Conservation (phyloP, 2,797 vertebrate species). For the Rhinophrynus dorsalis region DNA sequence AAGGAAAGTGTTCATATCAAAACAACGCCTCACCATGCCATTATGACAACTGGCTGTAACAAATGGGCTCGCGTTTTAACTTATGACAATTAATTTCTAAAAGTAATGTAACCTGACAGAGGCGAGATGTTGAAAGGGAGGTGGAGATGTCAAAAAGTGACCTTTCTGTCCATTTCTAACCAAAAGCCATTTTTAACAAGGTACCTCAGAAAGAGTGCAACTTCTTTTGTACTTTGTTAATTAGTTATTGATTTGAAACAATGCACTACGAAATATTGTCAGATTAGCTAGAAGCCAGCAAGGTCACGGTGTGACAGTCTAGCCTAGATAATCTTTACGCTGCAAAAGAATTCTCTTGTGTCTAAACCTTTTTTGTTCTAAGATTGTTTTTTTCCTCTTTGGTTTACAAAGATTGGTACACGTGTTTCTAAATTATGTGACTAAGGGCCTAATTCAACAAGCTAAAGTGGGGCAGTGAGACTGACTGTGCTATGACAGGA, state of each 20-base stretch:
- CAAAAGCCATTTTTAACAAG: slow-evolving; percentile 91
- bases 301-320: slow-evolving; percentile 83
- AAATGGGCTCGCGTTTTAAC: slow-evolving; percentile 80
- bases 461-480: too few relatives aligned
- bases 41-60: slow-evolving; percentile 73
- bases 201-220: slow-evolving; percentile 83
- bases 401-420: slow-evolving; percentile 61
- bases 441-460: too few relatives aligned
- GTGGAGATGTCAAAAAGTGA: slow-evolving; percentile 91
- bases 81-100: slow-evolving; percentile 93
- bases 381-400: slow-evolving; percentile 45
- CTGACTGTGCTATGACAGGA: too few relatives aligned
- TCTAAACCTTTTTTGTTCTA: slow-evolving; percentile 71
- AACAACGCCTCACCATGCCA: slow-evolving; percentile 73
- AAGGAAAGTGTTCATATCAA: slow-evolving; percentile 74
- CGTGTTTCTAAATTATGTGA: slow-evolving; percentile 51
- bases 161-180: slow-evolving; percentile 86
- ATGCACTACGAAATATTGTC: slow-evolving; percentile 93
- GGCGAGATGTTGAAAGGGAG: slow-evolving; percentile 80
- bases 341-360: slow-evolving; percentile 59
- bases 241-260: slow-evolving; percentile 99
- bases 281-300: slow-evolving; percentile 84
- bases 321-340: slow-evolving; percentile 74
- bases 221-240: slow-evolving; percentile 99
- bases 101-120: slow-evolving; percentile 98